A percentile compares a stretch with the other conserved stretches of the same genome.
These are phyloP conservation scores for Cephalophus harveyi DNA, from an alignment of 2,113 vertebrate species.

Conservation along the genomic window DNA sequence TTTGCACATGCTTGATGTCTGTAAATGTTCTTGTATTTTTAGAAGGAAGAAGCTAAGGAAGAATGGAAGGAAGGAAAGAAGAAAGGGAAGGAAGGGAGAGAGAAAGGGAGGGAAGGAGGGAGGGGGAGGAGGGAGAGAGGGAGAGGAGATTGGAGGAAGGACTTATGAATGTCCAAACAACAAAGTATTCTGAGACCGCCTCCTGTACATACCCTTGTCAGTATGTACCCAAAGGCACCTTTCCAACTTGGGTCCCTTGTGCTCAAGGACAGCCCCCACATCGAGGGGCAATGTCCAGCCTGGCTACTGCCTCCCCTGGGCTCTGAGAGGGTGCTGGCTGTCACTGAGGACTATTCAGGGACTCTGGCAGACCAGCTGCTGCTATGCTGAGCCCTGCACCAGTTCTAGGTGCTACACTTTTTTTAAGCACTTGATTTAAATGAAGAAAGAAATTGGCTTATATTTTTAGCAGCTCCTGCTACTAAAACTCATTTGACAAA, in stretches of 20 bases:
- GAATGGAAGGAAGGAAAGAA: neutral
- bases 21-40: neutral
- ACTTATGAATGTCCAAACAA: neutral
- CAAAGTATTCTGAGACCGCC: neutral
- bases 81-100: neutral
- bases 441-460: conserved; percentile 70
- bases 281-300: neutral
- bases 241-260: neutral
- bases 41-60: neutral
- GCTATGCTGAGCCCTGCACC: conserved; percentile 49
- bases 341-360: conserved; percentile 23
- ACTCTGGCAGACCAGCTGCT: accelerated
- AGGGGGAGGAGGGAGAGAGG: neutral
- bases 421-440: conserved; percentile 71
- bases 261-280: neutral
- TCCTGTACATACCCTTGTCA: neutral
- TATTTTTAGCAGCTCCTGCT: conserved; percentile 77
- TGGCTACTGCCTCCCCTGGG: neutral
- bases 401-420: conserved; percentile 51
- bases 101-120: neutral
- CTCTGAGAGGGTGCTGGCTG: neutral
- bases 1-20: neutral
- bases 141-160: too few relatives aligned
- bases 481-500: conserved; percentile 79
- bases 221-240: neutral